Evolutionary conservation across 2,113 vertebrate genomes (phyloP).

Genomic region (Macquaria australasica): DNA sequence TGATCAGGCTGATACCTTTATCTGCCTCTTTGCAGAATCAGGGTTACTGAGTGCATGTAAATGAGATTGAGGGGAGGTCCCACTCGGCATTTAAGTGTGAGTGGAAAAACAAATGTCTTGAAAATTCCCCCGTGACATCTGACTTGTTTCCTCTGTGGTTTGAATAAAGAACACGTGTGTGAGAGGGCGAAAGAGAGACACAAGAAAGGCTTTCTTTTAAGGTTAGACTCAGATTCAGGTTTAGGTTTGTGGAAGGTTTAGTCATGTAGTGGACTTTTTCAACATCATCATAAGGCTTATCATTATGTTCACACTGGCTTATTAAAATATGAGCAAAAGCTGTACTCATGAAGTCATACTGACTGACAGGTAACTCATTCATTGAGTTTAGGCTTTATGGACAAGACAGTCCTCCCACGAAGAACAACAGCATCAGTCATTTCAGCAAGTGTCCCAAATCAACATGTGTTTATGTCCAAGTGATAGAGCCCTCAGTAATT

Average conservation of each 20-base stretch:
- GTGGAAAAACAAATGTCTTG: constrained; percentile 65
- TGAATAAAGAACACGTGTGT: neutral
- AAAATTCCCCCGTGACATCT: constrained; percentile 54
- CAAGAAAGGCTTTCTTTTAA: constrained; percentile 3
- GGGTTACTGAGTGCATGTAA: constrained; percentile 52
- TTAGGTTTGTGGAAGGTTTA: neutral
- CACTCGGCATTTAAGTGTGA: constrained; percentile 6
- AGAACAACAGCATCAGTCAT: too few species aligned
- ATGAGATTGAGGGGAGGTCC: constrained; percentile 54
- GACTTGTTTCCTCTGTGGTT: constrained; percentile 49
- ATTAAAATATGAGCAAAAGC: neutral
- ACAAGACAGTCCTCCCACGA: neutral
- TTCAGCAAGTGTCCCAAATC: neutral
- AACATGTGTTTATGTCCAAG: too few species aligned
- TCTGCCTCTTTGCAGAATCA: neutral
- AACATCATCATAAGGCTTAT: neutral
- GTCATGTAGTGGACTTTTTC: constrained; percentile 37
- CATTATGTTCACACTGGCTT: too few species aligned
- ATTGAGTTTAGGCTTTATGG: neutral
- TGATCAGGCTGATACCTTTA: constrained; percentile 14
- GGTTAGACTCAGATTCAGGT: neutral
- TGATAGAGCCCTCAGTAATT: too few species aligned
- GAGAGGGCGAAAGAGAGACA: constrained; percentile 1
- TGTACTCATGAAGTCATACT: neutral
- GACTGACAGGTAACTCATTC: neutral